Conservation (phyloP, 2,888 invertebrate species). For the Tipula helvola region DNA sequence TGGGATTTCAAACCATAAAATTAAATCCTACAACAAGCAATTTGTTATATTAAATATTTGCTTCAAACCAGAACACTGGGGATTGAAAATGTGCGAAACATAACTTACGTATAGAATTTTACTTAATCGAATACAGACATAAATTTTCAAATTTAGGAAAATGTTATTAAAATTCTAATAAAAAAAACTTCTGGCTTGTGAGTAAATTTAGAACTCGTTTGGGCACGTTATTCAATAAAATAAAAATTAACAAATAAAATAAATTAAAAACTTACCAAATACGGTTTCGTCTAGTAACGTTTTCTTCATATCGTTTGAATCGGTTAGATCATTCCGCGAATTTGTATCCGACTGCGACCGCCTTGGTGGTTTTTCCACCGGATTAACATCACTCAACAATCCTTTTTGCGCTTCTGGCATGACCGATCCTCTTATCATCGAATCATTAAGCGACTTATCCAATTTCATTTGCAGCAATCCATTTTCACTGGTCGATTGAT, state of each 20-base stretch:
- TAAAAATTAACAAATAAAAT: background rate
- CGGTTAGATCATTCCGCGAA: conserved; percentile 54
- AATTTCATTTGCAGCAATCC: conserved; percentile 30
- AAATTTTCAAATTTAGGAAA: no score
- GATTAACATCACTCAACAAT: conserved; percentile 70
- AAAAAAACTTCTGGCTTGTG: no score
- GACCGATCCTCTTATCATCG: conserved; percentile 58
- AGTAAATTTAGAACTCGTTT: no score
- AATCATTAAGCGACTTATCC: conserved; percentile 50
- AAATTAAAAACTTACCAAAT: conserved; percentile 46
- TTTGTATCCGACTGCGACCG: conserved; percentile 61
- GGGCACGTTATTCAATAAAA: background rate
- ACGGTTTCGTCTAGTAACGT: conserved; percentile 71
- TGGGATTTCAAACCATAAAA: background rate
- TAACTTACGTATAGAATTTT: no score
- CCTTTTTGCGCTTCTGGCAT: conserved; percentile 77
- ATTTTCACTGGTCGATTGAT: conserved; percentile 33
- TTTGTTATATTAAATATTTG: no score
- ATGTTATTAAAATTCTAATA: no score
- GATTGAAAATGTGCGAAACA: no score
- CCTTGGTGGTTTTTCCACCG: conserved; percentile 70
- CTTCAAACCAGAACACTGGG: no score
- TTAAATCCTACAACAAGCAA: background rate
- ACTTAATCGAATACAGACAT: no score
- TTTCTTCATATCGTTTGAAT: conserved; percentile 70